Evolutionary conservation across 2,888 invertebrate species (phyloP), one percentile per base, ranked within the genome.

Genomic region (Nymphalis c-album): DNA sequence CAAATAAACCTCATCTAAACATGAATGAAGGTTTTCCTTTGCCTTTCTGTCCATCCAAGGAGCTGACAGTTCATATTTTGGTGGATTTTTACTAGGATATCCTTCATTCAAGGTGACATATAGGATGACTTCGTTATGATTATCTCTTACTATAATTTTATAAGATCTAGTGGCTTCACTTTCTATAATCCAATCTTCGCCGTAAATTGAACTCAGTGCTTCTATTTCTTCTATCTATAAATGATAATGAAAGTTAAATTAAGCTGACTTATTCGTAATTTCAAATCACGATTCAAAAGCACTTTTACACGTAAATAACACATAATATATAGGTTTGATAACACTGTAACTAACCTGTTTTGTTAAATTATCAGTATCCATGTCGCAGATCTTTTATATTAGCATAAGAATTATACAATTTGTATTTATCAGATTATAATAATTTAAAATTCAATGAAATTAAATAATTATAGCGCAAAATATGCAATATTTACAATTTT

Each of bases 161-260:
- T 94, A 96, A 0, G 93, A 90, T 71, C 91, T 89, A 47, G 91
- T 87, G 22, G 85, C 86, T 63, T 91, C 93, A 78, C 94, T 93
- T 71, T 95, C 94, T 7, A 90, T 90, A 66, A 88, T 90, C 94
- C 95, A 96, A 74, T 96, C 95, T 26, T 94, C 88, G 3, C 93
- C 94, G 79, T 96, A 97, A 73, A 97, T 96, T 4, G 96, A 94
- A 71, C 91, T 89, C 20, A 96, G 85, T 0, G 94, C 95, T 86
- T 96, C 96, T 20, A 96, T 90, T 91, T 96, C 96, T 73, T 95
- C 95, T 7, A 85, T 85, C 94, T 95, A 40, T 40, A 60, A 63
- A 46, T 53, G 5, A 22, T 7, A 51, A 6, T 40, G 6, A 31
- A 31, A 31, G 26, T 31, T 31, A 31, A 31, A 5, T 40, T 13